Evolutionary conservation across 2,797 vertebrate genomes (phyloP), one percentile per base, ranked within the genome.

Genomic region (Dallia pectoralis): DNA sequence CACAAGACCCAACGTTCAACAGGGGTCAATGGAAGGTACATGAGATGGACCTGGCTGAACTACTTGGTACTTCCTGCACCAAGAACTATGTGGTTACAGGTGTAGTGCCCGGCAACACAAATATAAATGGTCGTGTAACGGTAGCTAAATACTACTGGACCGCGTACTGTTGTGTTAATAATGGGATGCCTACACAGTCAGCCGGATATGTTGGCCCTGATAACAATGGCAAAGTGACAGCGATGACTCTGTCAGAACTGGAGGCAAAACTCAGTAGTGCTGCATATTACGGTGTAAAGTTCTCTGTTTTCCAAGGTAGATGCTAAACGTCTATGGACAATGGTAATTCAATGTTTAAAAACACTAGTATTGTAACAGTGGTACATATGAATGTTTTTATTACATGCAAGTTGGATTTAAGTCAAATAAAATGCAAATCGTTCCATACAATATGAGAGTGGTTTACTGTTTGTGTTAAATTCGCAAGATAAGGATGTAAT

Each of bases 101-200:
- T 7, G 79, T 84, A 1, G 71, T 82, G 27, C 72, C 82, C 18
- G 72, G 73, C 1, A 59, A 32, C n/a, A 1, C 6, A 4, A 6
- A 25, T 6, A 69, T 86, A 12, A 73, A 72, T 0, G 4, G 64
- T 4, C 64, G 61, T 33, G 79, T 86, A 0, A 70, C 30, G 2
- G 79, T 84, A 59, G 44, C 78, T 9, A 27, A 9, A 33, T 80
- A 67, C 44, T 83, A 76, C 63, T 86, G 82, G 82, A 81, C 53
- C 15, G 76, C 82, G 22, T 73, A 75, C 73, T 83, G 82, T 65
- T 81, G 82, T 48, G 2, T 62, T 22, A 12, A 16, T 3, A 1
- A 2, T 0, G 16, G 4, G 29, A 32, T 16, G 22, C 9, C 68
- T 3, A 14, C 11, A 4, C 30, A 19, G 4, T 70, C 68, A 2